These are phyloP conservation scores for Orestias chungarensis DNA, from an alignment of 2,797 vertebrate genomes.

Conservation along the genomic window DNA sequence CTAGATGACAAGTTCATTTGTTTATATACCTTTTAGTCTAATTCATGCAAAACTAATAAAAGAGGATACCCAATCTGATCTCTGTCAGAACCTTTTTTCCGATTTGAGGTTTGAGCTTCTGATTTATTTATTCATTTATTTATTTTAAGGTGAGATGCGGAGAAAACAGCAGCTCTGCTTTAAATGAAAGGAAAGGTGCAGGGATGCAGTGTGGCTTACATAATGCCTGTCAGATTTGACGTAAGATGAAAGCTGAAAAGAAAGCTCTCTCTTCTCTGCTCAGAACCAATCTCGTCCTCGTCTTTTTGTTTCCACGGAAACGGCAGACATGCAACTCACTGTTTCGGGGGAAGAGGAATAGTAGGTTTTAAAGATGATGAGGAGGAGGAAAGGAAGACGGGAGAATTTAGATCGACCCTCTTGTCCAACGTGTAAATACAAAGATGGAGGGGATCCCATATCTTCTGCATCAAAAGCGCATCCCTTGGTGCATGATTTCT, in stretches of 20 bases:
- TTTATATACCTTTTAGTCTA: background rate
- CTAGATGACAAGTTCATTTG: background rate
- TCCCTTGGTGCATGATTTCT: background rate
- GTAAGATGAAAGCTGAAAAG: conserved; percentile 6
- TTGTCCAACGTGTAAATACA: conserved; percentile 38
- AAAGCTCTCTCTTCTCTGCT: conserved; percentile 19
- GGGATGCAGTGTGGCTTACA: background rate
- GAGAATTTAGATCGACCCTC: conserved; percentile 20
- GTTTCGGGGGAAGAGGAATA: conserved; percentile 34
- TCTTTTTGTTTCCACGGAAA: conserved; percentile 69
- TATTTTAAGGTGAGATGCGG: background rate
- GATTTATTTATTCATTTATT: background rate
- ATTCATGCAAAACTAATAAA: background rate
- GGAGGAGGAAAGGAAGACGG: conserved; percentile 15
- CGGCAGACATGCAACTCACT: conserved; percentile 43
- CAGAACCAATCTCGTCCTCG: conserved; percentile 41
- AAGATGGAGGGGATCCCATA: background rate
- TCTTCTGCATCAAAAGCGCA: background rate
- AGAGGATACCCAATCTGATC: background rate
- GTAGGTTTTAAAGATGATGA: conserved; percentile 33
- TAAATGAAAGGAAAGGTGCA: background rate
- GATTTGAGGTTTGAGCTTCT: background rate
- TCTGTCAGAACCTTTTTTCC: background rate
- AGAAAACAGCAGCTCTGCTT: conserved; percentile 1
- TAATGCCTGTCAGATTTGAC: conserved; percentile 9